These are phyloP conservation scores for Chironomus riparius DNA, from an alignment of 2,888 invertebrate species.

Conservation along the genomic window DNA sequence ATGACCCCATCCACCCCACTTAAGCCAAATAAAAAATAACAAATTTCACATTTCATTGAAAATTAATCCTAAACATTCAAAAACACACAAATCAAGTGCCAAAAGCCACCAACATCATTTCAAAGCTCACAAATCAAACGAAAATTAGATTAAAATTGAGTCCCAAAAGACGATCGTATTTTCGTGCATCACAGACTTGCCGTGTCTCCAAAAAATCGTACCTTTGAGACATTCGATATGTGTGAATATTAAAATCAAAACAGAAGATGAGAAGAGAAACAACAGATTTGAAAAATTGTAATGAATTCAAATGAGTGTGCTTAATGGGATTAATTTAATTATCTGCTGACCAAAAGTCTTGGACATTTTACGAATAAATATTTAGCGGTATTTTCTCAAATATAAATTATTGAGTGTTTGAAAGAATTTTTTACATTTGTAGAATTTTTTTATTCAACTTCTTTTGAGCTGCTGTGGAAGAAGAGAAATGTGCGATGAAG, in stretches of 20 bases:
- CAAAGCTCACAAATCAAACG: background rate
- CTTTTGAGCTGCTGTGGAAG: too few relatives aligned
- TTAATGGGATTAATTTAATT: slow-evolving; percentile 5
- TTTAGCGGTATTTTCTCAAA: too few relatives aligned
- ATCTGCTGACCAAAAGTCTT: background rate
- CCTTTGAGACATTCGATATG: too few relatives aligned
- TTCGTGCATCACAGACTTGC: background rate
- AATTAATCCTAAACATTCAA: background rate
- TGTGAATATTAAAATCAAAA: too few relatives aligned
- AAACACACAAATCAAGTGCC: background rate
- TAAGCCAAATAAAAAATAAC: too few relatives aligned
- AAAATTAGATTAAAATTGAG: background rate
- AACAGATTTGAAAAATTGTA: background rate
- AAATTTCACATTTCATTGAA: background rate
- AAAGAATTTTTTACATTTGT: too few relatives aligned
- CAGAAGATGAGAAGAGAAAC: too few relatives aligned
- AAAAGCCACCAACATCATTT: background rate
- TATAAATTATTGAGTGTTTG: too few relatives aligned
- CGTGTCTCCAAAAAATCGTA: background rate
- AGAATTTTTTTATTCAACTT: background rate
- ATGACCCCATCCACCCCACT: too few relatives aligned
- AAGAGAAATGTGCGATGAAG: too few relatives aligned
- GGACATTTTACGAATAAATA: background rate
- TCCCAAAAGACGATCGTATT: background rate
- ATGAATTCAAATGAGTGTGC: background rate